phyloP scores from a whole-genome alignment of 2,888 invertebrate genomes.

The Nephrotoma guestfalica region DNA sequence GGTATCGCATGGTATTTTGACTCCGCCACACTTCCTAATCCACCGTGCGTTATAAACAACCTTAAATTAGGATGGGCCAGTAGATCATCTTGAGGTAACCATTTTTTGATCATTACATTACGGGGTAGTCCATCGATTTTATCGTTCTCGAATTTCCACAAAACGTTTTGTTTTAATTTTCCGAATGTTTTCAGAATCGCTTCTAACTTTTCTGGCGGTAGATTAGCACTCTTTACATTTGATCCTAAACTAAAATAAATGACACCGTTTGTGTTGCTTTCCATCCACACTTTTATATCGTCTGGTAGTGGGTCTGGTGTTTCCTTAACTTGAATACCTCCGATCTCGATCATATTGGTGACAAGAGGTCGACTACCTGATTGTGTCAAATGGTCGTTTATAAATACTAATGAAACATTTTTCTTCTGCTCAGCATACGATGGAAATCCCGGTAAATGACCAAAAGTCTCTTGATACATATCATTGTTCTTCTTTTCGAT shows the following conservation, averaged over 20 bases:
- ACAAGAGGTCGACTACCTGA: conserved; percentile 34
- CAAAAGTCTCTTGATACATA: background rate
- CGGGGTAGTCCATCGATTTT: conserved; percentile 37
- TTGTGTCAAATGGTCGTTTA: conserved; percentile 38
- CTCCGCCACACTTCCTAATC: conserved; percentile 47
- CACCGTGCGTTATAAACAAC: conserved; percentile 51
- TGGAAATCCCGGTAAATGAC: background rate
- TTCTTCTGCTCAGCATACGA: conserved; percentile 9
- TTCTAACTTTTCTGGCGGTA: conserved; percentile 35
- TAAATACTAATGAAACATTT: conserved; percentile 32
- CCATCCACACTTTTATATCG: conserved; percentile 37
- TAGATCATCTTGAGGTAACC: conserved; percentile 55
- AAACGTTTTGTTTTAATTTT: conserved; percentile 42
- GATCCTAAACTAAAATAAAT: conserved; percentile 44
- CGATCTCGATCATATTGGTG: conserved; percentile 31
- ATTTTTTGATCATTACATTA: conserved; percentile 43
- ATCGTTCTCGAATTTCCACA: conserved; percentile 54
- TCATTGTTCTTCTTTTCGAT: background rate
- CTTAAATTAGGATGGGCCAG: conserved; percentile 43
- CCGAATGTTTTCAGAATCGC: conserved; percentile 41
- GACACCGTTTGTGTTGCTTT: conserved; percentile 35
- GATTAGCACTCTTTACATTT: conserved; percentile 37
- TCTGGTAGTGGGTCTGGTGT: conserved; percentile 22
- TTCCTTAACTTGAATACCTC: conserved; percentile 29
- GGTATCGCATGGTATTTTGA: conserved; percentile 44